Evolutionary conservation across 2,888 invertebrate genomes (phyloP).

Genomic region (Euzetes globulus): DNA sequence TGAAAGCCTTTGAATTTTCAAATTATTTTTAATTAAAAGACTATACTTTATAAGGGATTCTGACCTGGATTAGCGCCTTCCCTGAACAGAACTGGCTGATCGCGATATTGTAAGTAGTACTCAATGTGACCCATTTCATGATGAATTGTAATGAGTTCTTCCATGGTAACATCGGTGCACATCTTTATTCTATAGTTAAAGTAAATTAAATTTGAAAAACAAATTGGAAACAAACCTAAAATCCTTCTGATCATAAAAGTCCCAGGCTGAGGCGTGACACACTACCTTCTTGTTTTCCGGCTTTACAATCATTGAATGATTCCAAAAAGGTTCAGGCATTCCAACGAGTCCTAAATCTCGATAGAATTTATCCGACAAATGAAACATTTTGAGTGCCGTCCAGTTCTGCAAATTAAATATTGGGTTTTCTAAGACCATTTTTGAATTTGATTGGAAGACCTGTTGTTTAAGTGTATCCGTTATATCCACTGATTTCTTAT

Average conservation of each 20-base stretch:
- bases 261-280: constrained; percentile 78
- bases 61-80: constrained; percentile 68
- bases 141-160: constrained; percentile 75
- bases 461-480: constrained; percentile 60
- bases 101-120: constrained; percentile 65
- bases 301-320: constrained; percentile 66
- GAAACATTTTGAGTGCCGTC: constrained; percentile 57
- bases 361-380: constrained; percentile 74
- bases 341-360: constrained; percentile 69
- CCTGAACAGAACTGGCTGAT: constrained; percentile 63
- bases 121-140: constrained; percentile 75
- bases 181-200: constrained; percentile 61
- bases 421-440: background rate
- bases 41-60: constrained; percentile 49
- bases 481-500: constrained; percentile 48
- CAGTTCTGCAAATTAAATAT: constrained; percentile 43
- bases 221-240: constrained; percentile 51
- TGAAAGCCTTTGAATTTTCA: constrained; percentile 57
- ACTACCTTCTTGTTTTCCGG: constrained; percentile 58
- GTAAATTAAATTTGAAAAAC: background rate
- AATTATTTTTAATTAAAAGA: constrained; percentile 65
- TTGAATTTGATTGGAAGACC: too few relatives aligned
- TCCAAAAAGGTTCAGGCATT: constrained; percentile 76
- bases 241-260: constrained; percentile 69
- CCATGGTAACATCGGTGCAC: constrained; percentile 76